Evolutionary conservation across 2,888 invertebrate species (phyloP), one percentile per base, ranked within the genome.

Genomic region (Pediacus dermestoides): DNA sequence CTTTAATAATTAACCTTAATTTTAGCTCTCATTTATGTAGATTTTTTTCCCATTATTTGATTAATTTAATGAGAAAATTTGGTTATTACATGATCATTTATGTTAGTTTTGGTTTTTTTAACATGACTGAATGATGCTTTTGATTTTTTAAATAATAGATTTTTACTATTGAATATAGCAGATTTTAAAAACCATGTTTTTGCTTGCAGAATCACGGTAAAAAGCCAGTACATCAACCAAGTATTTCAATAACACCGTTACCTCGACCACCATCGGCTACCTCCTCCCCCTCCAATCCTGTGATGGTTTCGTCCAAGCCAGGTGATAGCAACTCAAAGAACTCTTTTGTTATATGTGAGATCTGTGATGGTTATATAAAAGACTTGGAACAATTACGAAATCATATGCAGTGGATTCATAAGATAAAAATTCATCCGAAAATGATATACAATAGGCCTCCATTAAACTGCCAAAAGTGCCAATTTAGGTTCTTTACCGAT

Each of bases 321-420:
- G 72, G 76, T 45, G 76, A 77, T 48, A 74, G 74, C 2, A 70
- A 75, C 33, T 80, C 77, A 48, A 89, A 89, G 67, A 84, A 82
- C 54, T 81, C 87, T 15, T 91, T 91, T 70, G 92, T 93, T 50
- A 89, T 93, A 53, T 96, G 95, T 70, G 95, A 95, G 74, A 93
- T 95, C 48, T 96, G 95, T 71, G 95, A 95, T 63, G 93, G 93
- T 12, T 94, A 93, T 64, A 94, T 95, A 46, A 61, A 93, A 74
- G 94, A 95, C 69, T 75, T 93, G 61, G 92, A 93, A 60, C 92
- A 93, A 64, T 72, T 95, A 46, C 77, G 94, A 48, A 93, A 93
- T 68, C 95, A 95, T 65, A 94, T 95, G 90, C 93, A 92, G 64
- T 94, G 92, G 89, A 93, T 94, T 67, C 95, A 95, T 70, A 93